Percentiles rank a stretch among this genome's conserved stretches.
phyloP scores from a whole-genome alignment of 2,888 invertebrate species.

The Hydriomena furcata region DNA sequence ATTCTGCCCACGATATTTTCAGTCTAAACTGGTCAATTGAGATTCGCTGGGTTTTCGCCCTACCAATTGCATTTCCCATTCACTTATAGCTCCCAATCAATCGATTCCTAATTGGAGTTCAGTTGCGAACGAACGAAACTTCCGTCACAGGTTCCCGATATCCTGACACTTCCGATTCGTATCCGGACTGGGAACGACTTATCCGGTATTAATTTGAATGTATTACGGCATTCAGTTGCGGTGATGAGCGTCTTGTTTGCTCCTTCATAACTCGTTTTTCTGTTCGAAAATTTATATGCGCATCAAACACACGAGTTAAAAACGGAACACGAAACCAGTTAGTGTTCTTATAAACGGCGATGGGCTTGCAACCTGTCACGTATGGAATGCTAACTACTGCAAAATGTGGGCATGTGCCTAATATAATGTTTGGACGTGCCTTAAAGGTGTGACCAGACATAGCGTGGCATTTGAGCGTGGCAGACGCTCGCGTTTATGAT shows the following conservation, averaged over 20 bases:
- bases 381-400: no score
- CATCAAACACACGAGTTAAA: no score
- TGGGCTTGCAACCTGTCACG: no score
- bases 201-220: slow-evolving; percentile 45
- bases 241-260: slow-evolving; percentile 9
- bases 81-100: slow-evolving; percentile 32
- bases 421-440: no score
- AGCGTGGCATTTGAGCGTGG: no score
- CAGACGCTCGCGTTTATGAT: no score
- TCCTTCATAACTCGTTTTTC: no score
- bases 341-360: no score
- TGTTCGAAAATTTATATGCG: no score
- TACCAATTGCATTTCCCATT: slow-evolving; percentile 25
- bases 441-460: no score
- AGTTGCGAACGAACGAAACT: slow-evolving; percentile 60
- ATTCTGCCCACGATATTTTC: not conserved
- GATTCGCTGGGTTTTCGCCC: slow-evolving; percentile 13
- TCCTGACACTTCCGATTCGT: slow-evolving; percentile 61
- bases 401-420: no score
- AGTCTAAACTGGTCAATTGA: not conserved
- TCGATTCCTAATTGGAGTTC: slow-evolving; percentile 40
- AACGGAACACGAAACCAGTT: no score
- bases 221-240: slow-evolving; percentile 7
- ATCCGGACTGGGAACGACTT: slow-evolving; percentile 61
- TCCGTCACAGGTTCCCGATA: slow-evolving; percentile 67